Evolutionary conservation across 2,113 vertebrate species (phyloP), one percentile per base, ranked within the genome.

Genomic region (Anguilla rostrata): DNA sequence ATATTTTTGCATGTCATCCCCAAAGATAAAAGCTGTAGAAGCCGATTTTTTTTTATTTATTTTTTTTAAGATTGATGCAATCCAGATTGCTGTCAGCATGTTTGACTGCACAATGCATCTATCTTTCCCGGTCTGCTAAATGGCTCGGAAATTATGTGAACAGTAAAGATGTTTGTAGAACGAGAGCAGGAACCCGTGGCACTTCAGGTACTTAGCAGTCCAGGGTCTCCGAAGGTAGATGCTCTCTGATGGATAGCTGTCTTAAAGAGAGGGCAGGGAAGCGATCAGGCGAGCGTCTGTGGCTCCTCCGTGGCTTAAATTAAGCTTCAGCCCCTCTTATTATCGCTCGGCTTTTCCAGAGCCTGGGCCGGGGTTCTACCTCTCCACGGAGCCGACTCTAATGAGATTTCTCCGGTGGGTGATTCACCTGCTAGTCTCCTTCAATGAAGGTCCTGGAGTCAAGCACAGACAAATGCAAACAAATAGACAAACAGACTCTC

Each of bases 361-460:
- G n/a, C 5, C 71, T 34, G 9, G 9, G 26, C 71, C 11, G n/a
- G 71, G 34, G 26, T 34, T 29, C 71, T 75, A 3, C n/a, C 5
- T 75, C n/a, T 75, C 71, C n/a, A 29, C n/a, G 9, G 71, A 75
- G 71, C 71, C 26, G 71, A 75, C n/a, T 75, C 71, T 75, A 75
- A 75, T 75, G 71, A 75, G 71, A 75, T 75, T 75, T 75, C 26
- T 75, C n/a, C 71, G 34, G 71, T 75, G 71, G n/a, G 71, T 75
- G 71, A 75, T 75, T 75, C 71, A 75, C 71, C 71, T 75, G 71
- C 71, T 12, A 75, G 26, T 75, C n/a, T 75, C 71, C 71, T 26
- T 75, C 12, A 5, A 34, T 34, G n/a, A 26, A 75, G 71, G 71
- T 71, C 63, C 26, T 71, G 63, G 63, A 71, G 63, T 75, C 71